Conservation (phyloP, 2,888 invertebrate genomes). For the Zootermopsis nevadensis region DNA sequence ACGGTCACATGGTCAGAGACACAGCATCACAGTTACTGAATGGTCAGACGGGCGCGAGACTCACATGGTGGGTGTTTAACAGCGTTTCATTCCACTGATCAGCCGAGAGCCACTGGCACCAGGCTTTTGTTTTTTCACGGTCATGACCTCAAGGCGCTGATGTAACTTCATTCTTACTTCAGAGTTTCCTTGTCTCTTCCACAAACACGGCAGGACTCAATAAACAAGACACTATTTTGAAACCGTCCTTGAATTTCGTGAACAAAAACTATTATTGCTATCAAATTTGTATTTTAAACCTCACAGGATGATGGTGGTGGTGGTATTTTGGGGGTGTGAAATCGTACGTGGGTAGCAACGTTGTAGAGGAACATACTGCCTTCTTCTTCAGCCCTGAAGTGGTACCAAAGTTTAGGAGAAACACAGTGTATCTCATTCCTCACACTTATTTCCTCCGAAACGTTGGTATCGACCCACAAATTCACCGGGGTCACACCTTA, state of each 20-base stretch:
- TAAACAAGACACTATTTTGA: neutral
- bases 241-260: neutral
- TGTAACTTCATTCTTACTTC: neutral
- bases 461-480: no score
- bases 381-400: no score
- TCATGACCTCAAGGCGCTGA: neutral
- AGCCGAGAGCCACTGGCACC: neutral
- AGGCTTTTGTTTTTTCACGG: neutral
- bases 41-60: neutral
- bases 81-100: neutral
- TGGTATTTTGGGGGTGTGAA: no score
- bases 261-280: neutral
- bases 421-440: no score
- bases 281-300: no score
- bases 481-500: no score
- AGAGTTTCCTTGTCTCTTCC: neutral
- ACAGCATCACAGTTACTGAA: no score
- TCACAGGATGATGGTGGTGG: no score
- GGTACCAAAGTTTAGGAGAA: no score
- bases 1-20: conserved; percentile 5
- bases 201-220: neutral
- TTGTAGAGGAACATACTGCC: no score
- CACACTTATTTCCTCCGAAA: no score
- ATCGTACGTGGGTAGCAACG: no score
- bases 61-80: neutral